Conservation (phyloP, 2,888 invertebrate genomes). For the Troides oblongomaculatus region DNA sequence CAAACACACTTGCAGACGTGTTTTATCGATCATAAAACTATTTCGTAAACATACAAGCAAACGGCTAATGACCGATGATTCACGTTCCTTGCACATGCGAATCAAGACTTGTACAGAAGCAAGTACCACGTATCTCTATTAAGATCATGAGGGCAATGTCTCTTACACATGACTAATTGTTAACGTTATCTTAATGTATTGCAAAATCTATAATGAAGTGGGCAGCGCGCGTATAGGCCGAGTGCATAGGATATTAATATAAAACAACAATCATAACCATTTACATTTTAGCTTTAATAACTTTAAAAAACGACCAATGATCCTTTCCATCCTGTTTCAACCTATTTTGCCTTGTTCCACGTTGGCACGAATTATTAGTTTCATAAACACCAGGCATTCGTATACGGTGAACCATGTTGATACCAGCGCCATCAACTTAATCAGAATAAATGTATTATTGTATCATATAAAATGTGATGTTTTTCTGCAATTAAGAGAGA, state of each 20-base stretch:
- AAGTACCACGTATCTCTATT: slow-evolving; percentile 28
- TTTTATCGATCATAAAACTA: slow-evolving; percentile 53
- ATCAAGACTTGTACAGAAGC: slow-evolving; percentile 24
- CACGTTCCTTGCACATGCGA: slow-evolving; percentile 43
- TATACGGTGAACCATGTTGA: no score
- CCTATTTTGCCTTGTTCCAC: no score
- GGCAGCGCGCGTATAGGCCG: slow-evolving; percentile 18
- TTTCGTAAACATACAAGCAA: slow-evolving; percentile 56
- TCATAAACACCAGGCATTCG: no score
- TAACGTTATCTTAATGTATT: slow-evolving; percentile 27
- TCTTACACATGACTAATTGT: slow-evolving; percentile 28
- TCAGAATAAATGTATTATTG: no score
- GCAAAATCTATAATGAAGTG: slow-evolving; percentile 29
- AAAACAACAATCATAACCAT: neutral
- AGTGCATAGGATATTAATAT: slow-evolving; percentile 2
- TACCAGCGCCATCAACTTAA: no score
- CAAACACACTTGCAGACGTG: slow-evolving; percentile 30
- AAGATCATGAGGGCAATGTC: slow-evolving; percentile 28
- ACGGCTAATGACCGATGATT: slow-evolving; percentile 48
- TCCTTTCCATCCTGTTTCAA: neutral
- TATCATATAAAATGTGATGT: no score
- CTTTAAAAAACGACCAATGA: neutral
- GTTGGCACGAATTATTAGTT: no score
- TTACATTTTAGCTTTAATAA: neutral
- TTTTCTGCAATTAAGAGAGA: no score